Percentiles rank a stretch among this genome's conserved stretches.
Conservation (phyloP, 2,888 invertebrate species). For the Ornithoptera priamus region DNA sequence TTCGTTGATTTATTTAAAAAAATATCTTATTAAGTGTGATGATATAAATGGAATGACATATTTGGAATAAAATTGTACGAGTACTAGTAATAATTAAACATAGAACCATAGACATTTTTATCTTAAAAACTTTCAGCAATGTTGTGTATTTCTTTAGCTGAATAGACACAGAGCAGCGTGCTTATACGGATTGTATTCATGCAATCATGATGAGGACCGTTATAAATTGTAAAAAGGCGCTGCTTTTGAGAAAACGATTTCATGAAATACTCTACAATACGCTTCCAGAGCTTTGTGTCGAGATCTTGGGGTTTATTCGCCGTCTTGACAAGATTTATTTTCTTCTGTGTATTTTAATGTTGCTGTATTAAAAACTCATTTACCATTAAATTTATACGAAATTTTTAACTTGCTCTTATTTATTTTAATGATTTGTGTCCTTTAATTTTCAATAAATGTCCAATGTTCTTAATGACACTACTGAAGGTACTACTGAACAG, state of each 20-base stretch:
- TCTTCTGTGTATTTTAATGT: constrained; percentile 34
- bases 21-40: neutral
- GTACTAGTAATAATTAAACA: neutral
- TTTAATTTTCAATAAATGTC: neutral
- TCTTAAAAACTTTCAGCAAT: neutral
- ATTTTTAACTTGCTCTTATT: neutral
- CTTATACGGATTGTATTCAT: constrained; percentile 56
- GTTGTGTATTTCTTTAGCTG: constrained; percentile 20
- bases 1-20: neutral
- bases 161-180: constrained; percentile 20
- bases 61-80: constrained; percentile 1
- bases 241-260: constrained; percentile 72
- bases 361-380: constrained; percentile 35
- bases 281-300: constrained; percentile 62
- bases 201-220: constrained; percentile 67
- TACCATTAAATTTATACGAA: constrained; percentile 20
- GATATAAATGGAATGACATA: constrained; percentile 8
- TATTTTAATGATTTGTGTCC: neutral
- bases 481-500: no score
- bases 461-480: no score
- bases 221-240: constrained; percentile 74
- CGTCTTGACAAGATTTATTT: constrained; percentile 59
- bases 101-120: neutral
- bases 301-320: constrained; percentile 58
- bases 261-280: constrained; percentile 72